Conservation (phyloP, 2,113 vertebrate species). For the Shinisaurus crocodilurus region DNA sequence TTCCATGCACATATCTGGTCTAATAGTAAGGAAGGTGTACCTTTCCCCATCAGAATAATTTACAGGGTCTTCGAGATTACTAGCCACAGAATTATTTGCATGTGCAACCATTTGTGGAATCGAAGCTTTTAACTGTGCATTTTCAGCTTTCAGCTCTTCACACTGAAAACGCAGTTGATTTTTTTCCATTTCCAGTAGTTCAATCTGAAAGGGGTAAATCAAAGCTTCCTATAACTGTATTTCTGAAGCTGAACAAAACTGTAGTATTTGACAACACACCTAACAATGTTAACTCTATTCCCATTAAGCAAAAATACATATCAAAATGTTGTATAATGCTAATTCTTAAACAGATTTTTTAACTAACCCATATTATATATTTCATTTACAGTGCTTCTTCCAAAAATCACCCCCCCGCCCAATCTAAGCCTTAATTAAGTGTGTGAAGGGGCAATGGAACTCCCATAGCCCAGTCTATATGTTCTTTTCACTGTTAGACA, state of each 20-base stretch:
- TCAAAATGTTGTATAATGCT: neutral
- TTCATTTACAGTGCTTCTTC: neutral
- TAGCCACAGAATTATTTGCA: slow-evolving; percentile 74
- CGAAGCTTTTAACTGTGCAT: slow-evolving; percentile 79
- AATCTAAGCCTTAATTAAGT: neutral
- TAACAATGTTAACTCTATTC: neutral
- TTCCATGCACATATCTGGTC: slow-evolving; percentile 26
- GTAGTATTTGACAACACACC: neutral
- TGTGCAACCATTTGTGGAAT: slow-evolving; percentile 64
- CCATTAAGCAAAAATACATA: neutral
- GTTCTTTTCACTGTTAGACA: neutral
- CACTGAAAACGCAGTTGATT: slow-evolving; percentile 76
- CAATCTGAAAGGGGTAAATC: slow-evolving; percentile 75
- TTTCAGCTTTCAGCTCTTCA: slow-evolving; percentile 81
- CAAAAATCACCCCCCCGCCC: too few relatives aligned
- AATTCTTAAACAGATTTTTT: too few relatives aligned
- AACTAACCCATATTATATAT: neutral
- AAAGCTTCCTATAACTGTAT: slow-evolving; percentile 19
- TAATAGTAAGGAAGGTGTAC: slow-evolving; percentile 72
- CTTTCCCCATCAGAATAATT: slow-evolving; percentile 78
- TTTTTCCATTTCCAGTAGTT: slow-evolving; percentile 80
- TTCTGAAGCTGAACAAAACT: neutral
- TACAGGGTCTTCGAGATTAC: slow-evolving; percentile 74
- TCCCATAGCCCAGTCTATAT: neutral
- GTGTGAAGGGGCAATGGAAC: neutral